These are phyloP conservation scores for Thumatha senex DNA, from an alignment of 2,888 invertebrate genomes.

Conservation along the genomic window DNA sequence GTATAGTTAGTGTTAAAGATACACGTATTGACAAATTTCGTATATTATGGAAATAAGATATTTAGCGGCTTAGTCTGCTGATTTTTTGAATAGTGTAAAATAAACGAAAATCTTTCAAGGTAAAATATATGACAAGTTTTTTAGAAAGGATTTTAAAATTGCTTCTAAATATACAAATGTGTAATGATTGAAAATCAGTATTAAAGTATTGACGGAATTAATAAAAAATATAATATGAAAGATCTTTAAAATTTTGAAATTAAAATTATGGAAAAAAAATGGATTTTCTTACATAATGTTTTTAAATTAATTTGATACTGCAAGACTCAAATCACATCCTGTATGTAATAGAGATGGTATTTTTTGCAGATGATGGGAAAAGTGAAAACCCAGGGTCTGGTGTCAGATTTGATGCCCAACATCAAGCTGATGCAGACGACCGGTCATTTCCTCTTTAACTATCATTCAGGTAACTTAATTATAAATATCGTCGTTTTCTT, in stretches of 20 bases:
- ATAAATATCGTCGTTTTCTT: not conserved
- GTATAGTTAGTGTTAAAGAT: conserved; percentile 31
- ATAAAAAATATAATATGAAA: too few relatives aligned
- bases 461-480: conserved; percentile 83
- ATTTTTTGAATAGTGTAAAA: not conserved
- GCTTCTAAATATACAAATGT: too few relatives aligned
- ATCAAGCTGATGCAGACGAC: conserved; percentile 90
- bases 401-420: conserved; percentile 93
- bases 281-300: too few relatives aligned
- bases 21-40: conserved; percentile 38
- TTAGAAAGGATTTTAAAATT: too few relatives aligned
- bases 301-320: too few relatives aligned
- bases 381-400: conserved; percentile 85
- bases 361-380: conserved; percentile 74
- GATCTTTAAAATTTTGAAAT: too few relatives aligned
- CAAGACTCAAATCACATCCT: too few relatives aligned
- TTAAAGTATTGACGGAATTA: too few relatives aligned
- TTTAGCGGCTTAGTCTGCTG: not conserved
- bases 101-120: not conserved
- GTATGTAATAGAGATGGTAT: conserved; percentile 3
- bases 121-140: not conserved
- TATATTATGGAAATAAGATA: not conserved
- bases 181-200: too few relatives aligned
- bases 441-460: conserved; percentile 92
- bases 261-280: too few relatives aligned